Evolutionary conservation across 2,888 invertebrate species (phyloP).

Genomic region (Andrena marginata): DNA sequence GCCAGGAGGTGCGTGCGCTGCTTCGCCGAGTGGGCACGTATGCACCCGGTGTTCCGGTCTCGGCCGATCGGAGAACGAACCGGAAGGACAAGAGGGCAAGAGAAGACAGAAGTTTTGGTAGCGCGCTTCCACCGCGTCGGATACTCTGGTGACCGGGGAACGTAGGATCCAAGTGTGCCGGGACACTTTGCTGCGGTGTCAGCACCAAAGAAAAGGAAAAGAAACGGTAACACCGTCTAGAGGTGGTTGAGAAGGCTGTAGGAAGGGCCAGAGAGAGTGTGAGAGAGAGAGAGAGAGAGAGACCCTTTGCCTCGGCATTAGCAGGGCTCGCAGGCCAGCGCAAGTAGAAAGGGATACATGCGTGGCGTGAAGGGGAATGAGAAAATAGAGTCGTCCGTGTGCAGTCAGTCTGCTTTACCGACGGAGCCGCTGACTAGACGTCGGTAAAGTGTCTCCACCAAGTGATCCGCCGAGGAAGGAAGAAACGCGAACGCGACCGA

Average conservation of each 20-base stretch:
- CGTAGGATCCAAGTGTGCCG: too few species aligned
- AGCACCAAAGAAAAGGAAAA: too few species aligned
- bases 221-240: too few species aligned
- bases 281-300: neutral
- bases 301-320: neutral
- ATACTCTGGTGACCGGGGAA: neutral
- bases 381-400: conserved; percentile 54
- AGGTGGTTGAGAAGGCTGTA: neutral
- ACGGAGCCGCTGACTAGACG: conserved; percentile 48
- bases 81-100: conserved; percentile 15
- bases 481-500: conserved; percentile 35
- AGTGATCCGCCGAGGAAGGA: conserved; percentile 58
- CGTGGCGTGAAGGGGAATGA: conserved; percentile 37
- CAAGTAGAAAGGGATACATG: conserved; percentile 20
- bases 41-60: conserved; percentile 60
- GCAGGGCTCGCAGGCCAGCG: neutral
- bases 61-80: conserved; percentile 41
- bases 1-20: conserved; percentile 63
- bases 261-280: neutral
- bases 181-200: too few species aligned
- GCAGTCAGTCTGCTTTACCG: conserved; percentile 57
- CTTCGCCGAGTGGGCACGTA: conserved; percentile 52
- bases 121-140: neutral
- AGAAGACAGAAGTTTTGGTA: neutral
- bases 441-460: conserved; percentile 55